Base-by-base conservation (phyloP, 2,888 invertebrate species). In the Teleogryllus oceanicus region DNA sequence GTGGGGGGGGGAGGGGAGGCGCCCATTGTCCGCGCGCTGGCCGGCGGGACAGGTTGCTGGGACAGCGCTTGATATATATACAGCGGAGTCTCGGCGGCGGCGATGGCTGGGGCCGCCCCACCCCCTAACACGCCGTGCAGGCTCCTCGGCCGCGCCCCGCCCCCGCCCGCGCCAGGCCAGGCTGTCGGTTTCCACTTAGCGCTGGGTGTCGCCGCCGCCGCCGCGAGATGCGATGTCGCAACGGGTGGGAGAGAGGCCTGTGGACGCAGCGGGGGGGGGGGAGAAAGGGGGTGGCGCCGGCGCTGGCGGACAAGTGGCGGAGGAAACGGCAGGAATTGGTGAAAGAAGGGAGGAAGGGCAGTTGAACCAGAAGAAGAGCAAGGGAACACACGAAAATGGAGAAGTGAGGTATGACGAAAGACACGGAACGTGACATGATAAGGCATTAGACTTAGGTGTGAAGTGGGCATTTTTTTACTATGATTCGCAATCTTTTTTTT, bases 1-100 rank as follows among this genome's bases (percentile, higher is more conserved):
- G 1, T 0, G n/a, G 11, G 62, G 11, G 62, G n/a, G 62, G 3
- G 10, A 12, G 62, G 10, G 10, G 4, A 13, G 16, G n/a, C 62
- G 62, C 62, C 62, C 62, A 62, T 62, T 62, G 62, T 62, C 62
- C 62, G 62, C 62, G 62, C 13, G 62, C 62, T 62, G 62, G 62
- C 62, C 62, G 62, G 16, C n/a, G 16, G 13, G 16, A 62, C 62
- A 62, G 62, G 62, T 62, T 62, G 62, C 62, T 13, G n/a, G 62
- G 62, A 62, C 62, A 62, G 62, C 62, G 62, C 62, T 13, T 62
- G 62, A 62, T 62, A 62, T 62, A 62, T 62, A 62, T n/a, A 62
- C 16, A n/a, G n/a, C 16, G 62, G n/a, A 62, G 62, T n/a, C 16
- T 2, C 62, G 62, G 62, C 12, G 62, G 62, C n/a, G 62, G 62